Percentiles rank a stretch among this genome's conserved stretches.
Conservation (phyloP, 1,140 invertebrate genomes). For the Phymastichus coffea region DNA sequence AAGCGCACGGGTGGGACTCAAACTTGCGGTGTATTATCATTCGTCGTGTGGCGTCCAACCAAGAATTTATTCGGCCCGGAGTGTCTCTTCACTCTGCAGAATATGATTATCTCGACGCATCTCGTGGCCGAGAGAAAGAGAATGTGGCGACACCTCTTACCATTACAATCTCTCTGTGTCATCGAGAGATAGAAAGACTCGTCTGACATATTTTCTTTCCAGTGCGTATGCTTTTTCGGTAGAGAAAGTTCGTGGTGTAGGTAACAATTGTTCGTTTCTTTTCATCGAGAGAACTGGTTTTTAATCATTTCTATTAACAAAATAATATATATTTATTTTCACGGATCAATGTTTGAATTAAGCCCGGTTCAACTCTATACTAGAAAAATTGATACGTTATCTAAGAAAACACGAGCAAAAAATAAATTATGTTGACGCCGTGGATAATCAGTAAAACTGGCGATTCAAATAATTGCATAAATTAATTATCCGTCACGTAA, state of each 20-base stretch:
- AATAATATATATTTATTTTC: not conserved
- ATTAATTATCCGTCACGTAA: not conserved
- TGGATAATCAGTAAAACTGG: not conserved
- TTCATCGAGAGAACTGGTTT: not conserved
- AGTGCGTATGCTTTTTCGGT: not conserved
- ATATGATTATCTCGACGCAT: slow-evolving; percentile 22
- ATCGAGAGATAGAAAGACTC: slow-evolving; percentile 39
- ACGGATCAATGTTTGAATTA: no score
- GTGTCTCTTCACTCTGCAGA: not conserved
- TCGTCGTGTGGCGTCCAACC: not conserved
- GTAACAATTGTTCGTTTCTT: not conserved
- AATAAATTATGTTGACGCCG: not conserved
- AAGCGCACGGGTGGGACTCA: not conserved
- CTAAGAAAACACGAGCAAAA: no score
- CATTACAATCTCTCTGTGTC: slow-evolving; percentile 51
- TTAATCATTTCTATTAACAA: not conserved
- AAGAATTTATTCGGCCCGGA: slow-evolving; percentile 21
- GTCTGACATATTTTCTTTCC: not conserved
- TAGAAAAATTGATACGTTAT: no score
- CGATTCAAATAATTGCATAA: not conserved
- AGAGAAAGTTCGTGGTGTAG: not conserved
- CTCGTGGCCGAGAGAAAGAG: not conserved
- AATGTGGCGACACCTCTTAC: slow-evolving; percentile 30
- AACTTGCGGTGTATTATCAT: slow-evolving; percentile 5
- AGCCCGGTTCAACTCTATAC: no score